phyloP scores from a whole-genome alignment of 2,797 vertebrate species.

The Sphenodon punctatus region DNA sequence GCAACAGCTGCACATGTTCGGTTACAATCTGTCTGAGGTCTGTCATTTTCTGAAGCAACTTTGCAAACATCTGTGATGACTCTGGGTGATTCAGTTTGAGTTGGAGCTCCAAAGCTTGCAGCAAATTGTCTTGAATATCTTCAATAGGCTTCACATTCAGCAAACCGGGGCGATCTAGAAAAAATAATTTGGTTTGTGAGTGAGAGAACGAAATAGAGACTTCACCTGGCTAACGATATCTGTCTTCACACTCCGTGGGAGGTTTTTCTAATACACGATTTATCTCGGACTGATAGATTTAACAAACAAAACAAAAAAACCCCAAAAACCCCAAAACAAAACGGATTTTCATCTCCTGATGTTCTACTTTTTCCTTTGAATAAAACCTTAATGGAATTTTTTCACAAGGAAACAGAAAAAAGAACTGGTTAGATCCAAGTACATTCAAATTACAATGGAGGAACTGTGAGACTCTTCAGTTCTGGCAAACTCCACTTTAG shows the following conservation, averaged over 20 bases:
- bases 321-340: too few species aligned
- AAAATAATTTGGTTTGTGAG: accelerated
- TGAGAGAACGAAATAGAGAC: background rate
- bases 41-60: conserved; percentile 98
- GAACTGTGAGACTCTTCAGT: too few species aligned
- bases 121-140: conserved; percentile 93
- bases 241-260: accelerated
- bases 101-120: conserved; percentile 95
- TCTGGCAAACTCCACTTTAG: too few species aligned
- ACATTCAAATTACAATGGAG: too few species aligned
- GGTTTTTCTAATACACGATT: accelerated
- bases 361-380: too few species aligned
- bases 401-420: too few species aligned
- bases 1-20: conserved; percentile 93
- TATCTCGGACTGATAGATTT: too few species aligned
- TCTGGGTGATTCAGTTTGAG: conserved; percentile 95
- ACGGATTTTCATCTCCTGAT: too few species aligned
- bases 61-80: conserved; percentile 95
- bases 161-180: conserved; percentile 92
- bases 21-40: conserved; percentile 97
- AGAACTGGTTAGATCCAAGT: too few species aligned
- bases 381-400: too few species aligned
- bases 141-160: conserved; percentile 97
- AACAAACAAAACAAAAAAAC: too few species aligned
- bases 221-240: background rate